These are phyloP conservation scores for Aphelocoma californica DNA, from an alignment of 2,797 vertebrate genomes.

Conservation along the genomic window DNA sequence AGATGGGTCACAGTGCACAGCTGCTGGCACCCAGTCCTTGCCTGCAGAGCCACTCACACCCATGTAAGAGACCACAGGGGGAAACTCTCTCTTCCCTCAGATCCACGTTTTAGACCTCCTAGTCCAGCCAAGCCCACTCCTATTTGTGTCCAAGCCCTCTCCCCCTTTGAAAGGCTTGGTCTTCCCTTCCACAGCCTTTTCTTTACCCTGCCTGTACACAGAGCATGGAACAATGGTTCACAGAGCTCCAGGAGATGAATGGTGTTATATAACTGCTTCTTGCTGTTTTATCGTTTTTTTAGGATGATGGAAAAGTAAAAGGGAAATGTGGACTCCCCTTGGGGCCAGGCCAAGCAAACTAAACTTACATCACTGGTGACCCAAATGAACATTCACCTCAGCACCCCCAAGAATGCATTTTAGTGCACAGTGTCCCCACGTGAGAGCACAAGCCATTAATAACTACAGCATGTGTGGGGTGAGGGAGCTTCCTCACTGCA, in stretches of 20 bases:
- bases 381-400: neutral
- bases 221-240: neutral
- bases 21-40: neutral
- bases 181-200: neutral
- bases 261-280: slow-evolving; percentile 7
- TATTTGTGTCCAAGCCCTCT: neutral
- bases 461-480: neutral
- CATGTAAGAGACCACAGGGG: neutral
- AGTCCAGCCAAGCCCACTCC: neutral
- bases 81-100: neutral
- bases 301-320: neutral
- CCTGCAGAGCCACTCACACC: neutral
- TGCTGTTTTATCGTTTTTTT: neutral
- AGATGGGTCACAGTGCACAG: neutral
- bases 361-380: neutral
- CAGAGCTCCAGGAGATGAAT: neutral
- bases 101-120: neutral
- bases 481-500: neutral
- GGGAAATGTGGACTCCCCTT: neutral
- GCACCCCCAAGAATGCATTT: neutral
- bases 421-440: neutral
- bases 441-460: neutral
- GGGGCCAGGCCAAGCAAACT: neutral
- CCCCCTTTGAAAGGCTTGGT: neutral
- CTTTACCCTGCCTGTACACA: neutral